A percentile compares a stretch with the other conserved stretches of the same genome.
Evolutionary conservation across 2,113 vertebrate species (phyloP).

Genomic region (Mesitornis unicolor): DNA sequence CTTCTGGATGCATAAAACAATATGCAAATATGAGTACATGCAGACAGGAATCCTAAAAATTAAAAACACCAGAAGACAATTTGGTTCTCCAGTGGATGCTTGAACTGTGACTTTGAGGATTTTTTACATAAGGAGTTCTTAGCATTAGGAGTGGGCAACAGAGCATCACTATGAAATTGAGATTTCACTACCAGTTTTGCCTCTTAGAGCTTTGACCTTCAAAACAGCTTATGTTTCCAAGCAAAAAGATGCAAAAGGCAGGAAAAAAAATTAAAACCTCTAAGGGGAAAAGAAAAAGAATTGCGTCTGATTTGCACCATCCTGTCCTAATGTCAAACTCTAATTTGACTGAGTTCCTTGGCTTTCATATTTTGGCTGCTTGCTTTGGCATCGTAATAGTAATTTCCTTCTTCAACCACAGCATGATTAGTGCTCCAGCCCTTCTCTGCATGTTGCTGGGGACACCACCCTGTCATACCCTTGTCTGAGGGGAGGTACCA

Average conservation of each 20-base stretch:
- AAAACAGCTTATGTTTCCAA: background rate
- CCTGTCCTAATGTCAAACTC: background rate
- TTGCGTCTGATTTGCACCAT: background rate
- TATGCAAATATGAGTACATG: background rate
- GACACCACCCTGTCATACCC: background rate
- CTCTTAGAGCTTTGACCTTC: background rate
- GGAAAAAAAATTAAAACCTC: background rate
- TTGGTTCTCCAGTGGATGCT: background rate
- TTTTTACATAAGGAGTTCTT: background rate
- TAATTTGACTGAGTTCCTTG: background rate
- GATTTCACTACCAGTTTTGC: background rate
- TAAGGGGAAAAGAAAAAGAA: background rate
- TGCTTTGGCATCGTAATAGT: background rate
- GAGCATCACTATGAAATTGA: background rate
- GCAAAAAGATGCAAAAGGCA: background rate
- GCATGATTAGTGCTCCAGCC: background rate
- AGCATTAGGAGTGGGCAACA: background rate
- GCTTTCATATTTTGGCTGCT: constrained; percentile 17
- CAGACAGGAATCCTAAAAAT: background rate
- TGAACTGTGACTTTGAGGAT: background rate
- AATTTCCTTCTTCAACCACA: background rate
- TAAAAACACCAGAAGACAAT: background rate
- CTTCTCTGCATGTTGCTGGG: background rate
- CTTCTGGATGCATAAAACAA: background rate
- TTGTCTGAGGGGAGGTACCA: background rate